Percentiles rank a stretch among this genome's conserved stretches.
phyloP scores from a whole-genome alignment of 2,888 invertebrate genomes.

The Dynastes maya region DNA sequence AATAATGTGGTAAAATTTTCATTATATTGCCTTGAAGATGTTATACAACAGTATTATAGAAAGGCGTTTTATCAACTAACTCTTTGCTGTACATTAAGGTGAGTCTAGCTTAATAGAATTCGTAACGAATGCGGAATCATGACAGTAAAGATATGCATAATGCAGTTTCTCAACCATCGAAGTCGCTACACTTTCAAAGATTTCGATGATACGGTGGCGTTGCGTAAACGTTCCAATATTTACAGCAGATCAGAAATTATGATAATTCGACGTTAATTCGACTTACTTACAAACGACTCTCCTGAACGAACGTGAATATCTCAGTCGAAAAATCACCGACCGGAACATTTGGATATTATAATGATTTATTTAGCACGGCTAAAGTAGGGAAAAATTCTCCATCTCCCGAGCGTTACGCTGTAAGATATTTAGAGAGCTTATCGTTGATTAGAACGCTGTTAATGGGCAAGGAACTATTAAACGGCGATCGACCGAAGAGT shows the following conservation, averaged over 20 bases:
- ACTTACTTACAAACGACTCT: neutral
- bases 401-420: neutral
- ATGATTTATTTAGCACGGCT: neutral
- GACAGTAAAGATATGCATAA: neutral
- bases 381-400: neutral
- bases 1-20: no score
- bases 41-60: no score
- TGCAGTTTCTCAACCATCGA: conserved; percentile 16
- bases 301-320: neutral
- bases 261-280: conserved; percentile 19
- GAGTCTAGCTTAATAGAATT: neutral
- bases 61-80: no score
- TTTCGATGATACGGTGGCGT: conserved; percentile 33
- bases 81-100: no score
- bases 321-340: conserved; percentile 11
- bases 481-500: conserved; percentile 4
- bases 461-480: neutral
- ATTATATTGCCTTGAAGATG: no score
- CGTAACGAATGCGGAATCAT: conserved; percentile 2
- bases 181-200: conserved; percentile 42
- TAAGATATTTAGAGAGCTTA: conserved; percentile 1
- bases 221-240: conserved; percentile 12
- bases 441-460: conserved; percentile 7
- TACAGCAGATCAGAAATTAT: conserved; percentile 4
- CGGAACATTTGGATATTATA: conserved; percentile 26